Evolutionary conservation across 2,113 vertebrate genomes (phyloP).

Genomic region (Nicator chloris): DNA sequence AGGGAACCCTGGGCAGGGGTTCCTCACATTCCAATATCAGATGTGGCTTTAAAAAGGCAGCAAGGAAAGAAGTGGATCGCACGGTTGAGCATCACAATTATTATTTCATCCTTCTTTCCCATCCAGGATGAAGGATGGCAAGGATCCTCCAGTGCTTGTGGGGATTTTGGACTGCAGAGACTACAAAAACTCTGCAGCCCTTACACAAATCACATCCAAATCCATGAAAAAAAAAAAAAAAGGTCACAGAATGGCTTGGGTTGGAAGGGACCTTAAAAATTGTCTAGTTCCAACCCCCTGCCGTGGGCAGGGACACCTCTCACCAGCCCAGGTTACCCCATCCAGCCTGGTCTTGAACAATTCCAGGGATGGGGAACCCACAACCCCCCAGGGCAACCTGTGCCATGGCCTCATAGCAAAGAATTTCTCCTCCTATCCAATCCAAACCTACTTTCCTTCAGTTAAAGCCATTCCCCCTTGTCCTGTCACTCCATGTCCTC

Average conservation of each 20-base stretch:
- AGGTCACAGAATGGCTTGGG: not conserved
- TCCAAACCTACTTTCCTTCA: not conserved
- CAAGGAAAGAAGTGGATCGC: not conserved
- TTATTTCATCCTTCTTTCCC: not conserved
- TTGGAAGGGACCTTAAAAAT: not conserved
- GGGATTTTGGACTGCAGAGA: not conserved
- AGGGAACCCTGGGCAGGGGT: not conserved
- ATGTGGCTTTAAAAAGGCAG: not conserved
- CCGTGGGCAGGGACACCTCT: not conserved
- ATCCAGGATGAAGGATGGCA: not conserved
- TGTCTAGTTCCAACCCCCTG: not conserved
- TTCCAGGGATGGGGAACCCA: not conserved
- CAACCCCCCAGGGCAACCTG: not conserved
- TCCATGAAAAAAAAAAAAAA: accelerated
- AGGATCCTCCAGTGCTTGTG: not conserved
- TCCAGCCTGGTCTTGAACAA: not conserved
- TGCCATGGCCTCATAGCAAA: not conserved
- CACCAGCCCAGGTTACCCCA: not conserved
- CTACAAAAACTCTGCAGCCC: not conserved
- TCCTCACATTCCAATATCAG: not conserved
- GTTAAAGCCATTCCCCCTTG: not conserved
- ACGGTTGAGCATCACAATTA: not conserved
- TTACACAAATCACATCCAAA: accelerated
- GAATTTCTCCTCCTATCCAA: not conserved
- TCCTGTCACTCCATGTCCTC: not conserved